Evolutionary conservation across 2,113 vertebrate genomes (phyloP).

Genomic region (Perca flavescens): DNA sequence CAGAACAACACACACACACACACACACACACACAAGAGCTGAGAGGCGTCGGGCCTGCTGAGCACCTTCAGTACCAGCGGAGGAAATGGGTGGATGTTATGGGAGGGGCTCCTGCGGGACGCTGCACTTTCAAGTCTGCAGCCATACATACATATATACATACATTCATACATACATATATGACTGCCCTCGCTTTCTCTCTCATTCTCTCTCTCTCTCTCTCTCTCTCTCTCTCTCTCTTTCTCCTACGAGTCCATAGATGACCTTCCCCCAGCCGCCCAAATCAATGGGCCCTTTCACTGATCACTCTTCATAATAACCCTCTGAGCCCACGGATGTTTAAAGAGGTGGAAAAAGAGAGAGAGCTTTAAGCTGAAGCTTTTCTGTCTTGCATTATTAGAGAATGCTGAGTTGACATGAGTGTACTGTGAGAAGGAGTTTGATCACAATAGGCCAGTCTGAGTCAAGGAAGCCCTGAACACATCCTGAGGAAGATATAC

Average conservation of each 20-base stretch:
- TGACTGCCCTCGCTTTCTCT: conserved; percentile 18
- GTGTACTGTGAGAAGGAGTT: conserved; percentile 41
- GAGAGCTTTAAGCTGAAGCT: conserved; percentile 57
- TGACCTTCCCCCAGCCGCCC: conserved; percentile 63
- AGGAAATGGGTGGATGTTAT: conserved; percentile 77
- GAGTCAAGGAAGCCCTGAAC: conserved; percentile 44
- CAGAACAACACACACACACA: conserved; percentile 45
- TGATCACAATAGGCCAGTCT: conserved; percentile 50
- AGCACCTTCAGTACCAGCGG: conserved; percentile 47
- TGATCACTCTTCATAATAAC: conserved; percentile 75
- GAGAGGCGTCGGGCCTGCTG: conserved; percentile 23
- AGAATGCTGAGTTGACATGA: conserved; percentile 54
- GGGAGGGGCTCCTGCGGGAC: conserved; percentile 55
- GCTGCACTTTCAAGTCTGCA: conserved; percentile 52
- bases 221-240: conserved; percentile 15
- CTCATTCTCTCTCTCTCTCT: conserved; percentile 18
- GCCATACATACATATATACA: conserved; percentile 36
- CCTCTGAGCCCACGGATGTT: conserved; percentile 64
- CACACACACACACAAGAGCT: conserved; percentile 21
- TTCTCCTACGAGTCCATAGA: conserved; percentile 57
- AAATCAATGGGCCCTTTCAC: conserved; percentile 82
- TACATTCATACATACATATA: conserved; percentile 44
- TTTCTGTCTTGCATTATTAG: conserved; percentile 69
- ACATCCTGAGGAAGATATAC: conserved; percentile 49
- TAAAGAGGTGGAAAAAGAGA: conserved; percentile 66